Percentiles rank a stretch among this genome's conserved stretches.
phyloP scores from a whole-genome alignment of 2,797 vertebrate species.

The Melopsittacus undulatus region DNA sequence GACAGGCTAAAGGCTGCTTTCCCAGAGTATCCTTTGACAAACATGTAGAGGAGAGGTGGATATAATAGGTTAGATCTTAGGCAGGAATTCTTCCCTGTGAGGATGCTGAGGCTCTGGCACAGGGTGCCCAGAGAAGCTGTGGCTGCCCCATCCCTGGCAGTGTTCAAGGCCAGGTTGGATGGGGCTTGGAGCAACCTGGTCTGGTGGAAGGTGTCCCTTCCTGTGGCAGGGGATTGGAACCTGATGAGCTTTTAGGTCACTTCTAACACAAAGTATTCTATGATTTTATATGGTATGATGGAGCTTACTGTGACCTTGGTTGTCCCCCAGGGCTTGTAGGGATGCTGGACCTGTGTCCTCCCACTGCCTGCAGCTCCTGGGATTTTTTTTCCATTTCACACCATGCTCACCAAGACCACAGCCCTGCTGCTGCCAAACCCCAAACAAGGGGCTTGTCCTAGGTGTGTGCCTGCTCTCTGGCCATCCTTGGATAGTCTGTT shows the following conservation, averaged over 20 bases:
- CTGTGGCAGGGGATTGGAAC: accelerated
- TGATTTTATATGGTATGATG: not conserved
- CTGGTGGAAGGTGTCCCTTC: not conserved
- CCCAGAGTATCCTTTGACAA: not conserved
- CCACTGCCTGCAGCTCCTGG: not conserved
- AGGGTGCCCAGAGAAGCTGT: no score
- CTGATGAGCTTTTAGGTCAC: not conserved
- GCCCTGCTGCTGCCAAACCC: not conserved
- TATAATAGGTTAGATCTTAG: not conserved
- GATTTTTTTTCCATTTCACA: not conserved
- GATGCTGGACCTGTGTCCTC: not conserved
- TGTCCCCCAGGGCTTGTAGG: not conserved
- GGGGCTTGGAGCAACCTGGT: not conserved
- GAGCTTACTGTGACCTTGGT: not conserved
- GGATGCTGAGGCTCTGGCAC: not conserved
- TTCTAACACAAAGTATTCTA: not conserved
- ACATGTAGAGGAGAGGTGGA: not conserved
- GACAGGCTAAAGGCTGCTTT: not conserved
- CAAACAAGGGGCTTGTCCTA: not conserved
- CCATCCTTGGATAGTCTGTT: not conserved
- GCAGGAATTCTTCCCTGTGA: not conserved
- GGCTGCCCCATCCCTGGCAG: no score
- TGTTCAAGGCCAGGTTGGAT: not conserved
- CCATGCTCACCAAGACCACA: not conserved
- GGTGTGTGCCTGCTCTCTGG: not conserved